phyloP scores from a whole-genome alignment of 2,888 invertebrate genomes.

The Cylloceria caligata region DNA sequence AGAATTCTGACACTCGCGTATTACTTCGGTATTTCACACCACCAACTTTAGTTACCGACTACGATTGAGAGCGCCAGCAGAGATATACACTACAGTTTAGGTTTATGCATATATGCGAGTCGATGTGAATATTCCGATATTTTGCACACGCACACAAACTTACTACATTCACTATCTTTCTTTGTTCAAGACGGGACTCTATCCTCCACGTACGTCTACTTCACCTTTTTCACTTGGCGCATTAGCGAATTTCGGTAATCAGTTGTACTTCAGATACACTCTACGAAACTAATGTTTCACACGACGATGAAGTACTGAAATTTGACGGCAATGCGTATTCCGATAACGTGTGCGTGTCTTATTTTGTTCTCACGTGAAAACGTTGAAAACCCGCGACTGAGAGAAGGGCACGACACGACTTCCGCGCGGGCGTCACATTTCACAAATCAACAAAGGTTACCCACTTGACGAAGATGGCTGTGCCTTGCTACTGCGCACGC shows the following conservation, averaged over 20 bases:
- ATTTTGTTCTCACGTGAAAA: neutral
- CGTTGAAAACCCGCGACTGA: constrained; percentile 28
- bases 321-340: neutral
- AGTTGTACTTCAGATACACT: neutral
- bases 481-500: constrained; percentile 74
- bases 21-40: neutral
- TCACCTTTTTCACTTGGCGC: constrained; percentile 34
- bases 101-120: constrained; percentile 8
- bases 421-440: constrained; percentile 82
- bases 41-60: constrained; percentile 1
- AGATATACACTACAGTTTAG: constrained; percentile 4
- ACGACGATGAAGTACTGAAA: neutral
- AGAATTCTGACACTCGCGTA: neutral
- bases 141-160: constrained; percentile 15
- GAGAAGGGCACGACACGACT: constrained; percentile 62
- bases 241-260: constrained; percentile 31
- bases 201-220: constrained; percentile 36
- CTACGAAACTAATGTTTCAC: neutral
- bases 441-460: constrained; percentile 85
- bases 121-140: constrained; percentile 48
- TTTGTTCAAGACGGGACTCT: constrained; percentile 42
- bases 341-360: neutral
- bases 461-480: constrained; percentile 85
- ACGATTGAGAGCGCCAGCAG: neutral
- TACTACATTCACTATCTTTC: constrained; percentile 60